A percentile compares a stretch with the other conserved stretches of the same genome.
phyloP scores from a whole-genome alignment of 2,113 vertebrate genomes.

The Carassius gibelio region DNA sequence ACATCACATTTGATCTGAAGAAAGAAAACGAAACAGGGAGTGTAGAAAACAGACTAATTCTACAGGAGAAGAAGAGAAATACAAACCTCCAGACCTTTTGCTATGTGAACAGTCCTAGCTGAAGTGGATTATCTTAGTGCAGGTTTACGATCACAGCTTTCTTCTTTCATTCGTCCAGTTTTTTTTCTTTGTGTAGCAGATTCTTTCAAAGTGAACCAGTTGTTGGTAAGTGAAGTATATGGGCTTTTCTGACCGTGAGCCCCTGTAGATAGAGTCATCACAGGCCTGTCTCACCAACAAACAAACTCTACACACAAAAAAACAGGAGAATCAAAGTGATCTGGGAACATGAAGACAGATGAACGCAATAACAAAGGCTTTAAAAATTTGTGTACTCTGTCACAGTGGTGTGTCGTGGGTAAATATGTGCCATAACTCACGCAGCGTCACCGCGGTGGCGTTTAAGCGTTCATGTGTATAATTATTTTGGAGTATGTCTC shows the following conservation, averaged over 20 bases:
- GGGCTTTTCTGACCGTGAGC: slow-evolving; percentile 52
- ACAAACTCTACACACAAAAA: slow-evolving; percentile 37
- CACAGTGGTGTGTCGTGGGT: slow-evolving; percentile 45
- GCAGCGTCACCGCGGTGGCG: slow-evolving; percentile 41
- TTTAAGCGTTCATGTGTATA: slow-evolving; percentile 65
- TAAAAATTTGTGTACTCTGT: slow-evolving; percentile 51
- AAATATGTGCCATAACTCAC: slow-evolving; percentile 60
- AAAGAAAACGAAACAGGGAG: neutral
- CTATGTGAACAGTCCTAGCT: too few relatives aligned
- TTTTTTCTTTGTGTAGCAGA: slow-evolving; percentile 32
- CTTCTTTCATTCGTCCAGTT: neutral
- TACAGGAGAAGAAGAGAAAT: slow-evolving; percentile 15
- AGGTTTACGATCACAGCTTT: neutral
- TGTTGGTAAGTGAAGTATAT: slow-evolving; percentile 54
- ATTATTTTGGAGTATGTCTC: slow-evolving; percentile 66
- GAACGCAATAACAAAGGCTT: slow-evolving; percentile 53
- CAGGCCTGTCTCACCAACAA: slow-evolving; percentile 46
- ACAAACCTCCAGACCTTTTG: neutral
- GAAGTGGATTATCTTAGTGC: neutral
- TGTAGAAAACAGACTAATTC: slow-evolving; percentile 19
- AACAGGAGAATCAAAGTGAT: slow-evolving; percentile 47
- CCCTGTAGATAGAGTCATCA: slow-evolving; percentile 59
- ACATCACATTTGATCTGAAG: slow-evolving; percentile 45
- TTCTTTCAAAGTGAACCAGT: neutral
- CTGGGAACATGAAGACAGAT: slow-evolving; percentile 51